These are phyloP conservation scores for Pempheris klunzingeri DNA, from an alignment of 2,797 vertebrate genomes.

Conservation along the genomic window DNA sequence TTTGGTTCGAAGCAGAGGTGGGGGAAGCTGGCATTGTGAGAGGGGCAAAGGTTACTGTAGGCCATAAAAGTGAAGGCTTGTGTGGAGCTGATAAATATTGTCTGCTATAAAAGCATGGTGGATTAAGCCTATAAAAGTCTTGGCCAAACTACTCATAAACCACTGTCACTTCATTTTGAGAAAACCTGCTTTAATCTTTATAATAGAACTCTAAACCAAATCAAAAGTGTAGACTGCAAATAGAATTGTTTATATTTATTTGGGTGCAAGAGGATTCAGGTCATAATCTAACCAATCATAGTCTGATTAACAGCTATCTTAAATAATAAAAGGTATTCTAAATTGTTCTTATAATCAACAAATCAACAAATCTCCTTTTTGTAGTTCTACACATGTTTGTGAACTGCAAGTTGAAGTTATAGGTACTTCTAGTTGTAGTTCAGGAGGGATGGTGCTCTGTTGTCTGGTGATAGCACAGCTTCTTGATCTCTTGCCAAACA, in stretches of 20 bases:
- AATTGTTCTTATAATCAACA: not conserved
- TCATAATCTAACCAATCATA: not conserved
- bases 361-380: no score
- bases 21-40: constrained; percentile 14
- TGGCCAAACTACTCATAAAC: constrained; percentile 50
- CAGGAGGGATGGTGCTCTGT: no score
- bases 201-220: not conserved
- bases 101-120: constrained; percentile 77
- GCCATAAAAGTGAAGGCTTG: constrained; percentile 77
- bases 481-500: no score
- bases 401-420: no score
- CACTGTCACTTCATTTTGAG: constrained; percentile 26
- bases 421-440: no score
- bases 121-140: constrained; percentile 74
- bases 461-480: no score
- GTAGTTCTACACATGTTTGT: no score
- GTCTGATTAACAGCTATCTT: not conserved
- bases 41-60: constrained; percentile 76
- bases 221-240: not conserved
- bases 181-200: not conserved
- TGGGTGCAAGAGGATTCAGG: no score
- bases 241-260: accelerated
- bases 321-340: not conserved
- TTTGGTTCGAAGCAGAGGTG: not conserved
- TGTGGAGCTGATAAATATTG: constrained; percentile 78